Base-by-base conservation (phyloP, 2,113 vertebrate genomes). In the Cheirogaleus medius region DNA sequence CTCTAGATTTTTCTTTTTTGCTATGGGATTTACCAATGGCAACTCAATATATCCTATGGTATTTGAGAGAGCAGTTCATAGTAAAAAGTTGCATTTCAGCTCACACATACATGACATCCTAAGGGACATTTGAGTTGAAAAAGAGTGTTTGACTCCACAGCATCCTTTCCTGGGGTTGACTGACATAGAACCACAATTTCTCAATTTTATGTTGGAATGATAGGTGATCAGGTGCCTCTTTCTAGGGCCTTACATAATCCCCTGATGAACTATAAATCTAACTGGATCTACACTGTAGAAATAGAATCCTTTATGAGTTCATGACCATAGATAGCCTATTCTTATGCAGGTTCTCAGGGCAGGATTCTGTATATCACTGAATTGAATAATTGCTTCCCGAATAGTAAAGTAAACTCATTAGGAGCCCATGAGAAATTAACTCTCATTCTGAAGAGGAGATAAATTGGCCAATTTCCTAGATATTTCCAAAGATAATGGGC, bases 301-400 rank as follows among this genome's bases (percentile, higher is more conserved):
- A 47, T 39, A 60, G 39, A 96, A 56, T 63, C 20, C 44, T 91
- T 93, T 91, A 91, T 60, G 87, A 94, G 20, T 96, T 96, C 52
- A 52, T 49, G 56, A 42, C 52, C 42, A 73, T 34, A 88, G 90
- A 95, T 56, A 85, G 37, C 39, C 39, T 91, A 37, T 68, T 88
- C 32, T 94, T 39, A 80, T 76, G 39, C 17, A 29, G 32, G 47
- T 80, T 93, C 83, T 94, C 32, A 77, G 52, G 66, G 54, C 17
- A 95, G 32, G 54, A 86, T 85, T 96, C 58, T 94, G 29, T 95
- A 95, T 90, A 39, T 94, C 58, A 84, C 89, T 88, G 77, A 94
- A 63, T 58, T 69, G 60, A 80, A 83, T 83, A 96, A 88, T 71
- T 95, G 60, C 37, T 86, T 23, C 39, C 63, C 44, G 71, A 90